Percentiles rank a stretch among this genome's conserved stretches.
These are phyloP conservation scores for Borostomias antarcticus DNA, from an alignment of 2,797 vertebrate genomes.

Conservation along the genomic window DNA sequence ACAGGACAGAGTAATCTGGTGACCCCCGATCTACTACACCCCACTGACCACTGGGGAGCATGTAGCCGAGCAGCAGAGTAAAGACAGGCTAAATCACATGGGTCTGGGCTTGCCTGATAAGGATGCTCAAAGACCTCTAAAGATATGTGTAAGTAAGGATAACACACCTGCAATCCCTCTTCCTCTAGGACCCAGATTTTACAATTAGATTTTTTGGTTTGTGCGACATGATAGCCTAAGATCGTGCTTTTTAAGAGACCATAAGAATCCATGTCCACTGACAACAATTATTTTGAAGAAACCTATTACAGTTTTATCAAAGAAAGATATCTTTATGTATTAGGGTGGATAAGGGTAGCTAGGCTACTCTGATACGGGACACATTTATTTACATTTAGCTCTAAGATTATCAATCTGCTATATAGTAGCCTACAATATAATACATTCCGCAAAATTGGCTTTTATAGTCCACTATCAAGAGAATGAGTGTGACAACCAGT, in stretches of 20 bases:
- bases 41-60: neutral
- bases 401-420: too few species aligned
- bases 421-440: too few species aligned
- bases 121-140: constrained; percentile 32
- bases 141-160: constrained; percentile 29
- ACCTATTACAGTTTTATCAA: too few species aligned
- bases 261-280: neutral
- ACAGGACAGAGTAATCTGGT: constrained; percentile 13
- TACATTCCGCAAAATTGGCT: too few species aligned
- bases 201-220: constrained; percentile 36
- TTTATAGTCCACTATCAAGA: too few species aligned
- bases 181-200: constrained; percentile 25
- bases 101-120: constrained; percentile 62
- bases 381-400: too few species aligned
- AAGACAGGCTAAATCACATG: constrained; percentile 43
- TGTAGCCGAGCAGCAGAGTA: constrained; percentile 16
- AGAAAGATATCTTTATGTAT: too few species aligned
- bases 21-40: constrained; percentile 4
- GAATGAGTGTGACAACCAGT: too few species aligned
- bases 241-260: constrained; percentile 9
- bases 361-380: too few species aligned
- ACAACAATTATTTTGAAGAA: too few species aligned
- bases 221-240: constrained; percentile 24
- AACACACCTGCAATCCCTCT: constrained; percentile 20
- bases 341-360: too few species aligned